Base-by-base conservation (phyloP, 2,797 vertebrate species). In the Gymnocypris eckloni region DNA sequence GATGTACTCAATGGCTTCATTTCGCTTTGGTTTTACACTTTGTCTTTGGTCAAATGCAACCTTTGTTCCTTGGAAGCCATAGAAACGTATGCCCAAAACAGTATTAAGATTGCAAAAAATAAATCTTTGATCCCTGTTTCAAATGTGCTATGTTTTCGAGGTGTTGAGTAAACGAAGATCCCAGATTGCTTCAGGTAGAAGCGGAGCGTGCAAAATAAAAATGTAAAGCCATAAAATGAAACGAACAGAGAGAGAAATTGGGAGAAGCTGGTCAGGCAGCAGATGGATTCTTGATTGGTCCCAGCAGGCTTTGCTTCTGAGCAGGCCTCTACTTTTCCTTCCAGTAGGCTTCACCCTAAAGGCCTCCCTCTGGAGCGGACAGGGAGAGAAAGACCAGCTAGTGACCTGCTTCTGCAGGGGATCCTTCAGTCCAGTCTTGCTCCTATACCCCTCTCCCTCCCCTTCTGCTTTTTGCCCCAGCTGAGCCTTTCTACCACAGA, bases 401-500 rank as follows among this genome's bases (percentile, higher is more conserved):
- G 93, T 95, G 94, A 93, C 94, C 94, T 91, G 91, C 84, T 92
- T 91, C 92, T 93, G 92, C 91, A 93, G 95, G 95, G 94, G 94
- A 94, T 95, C 94, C 94, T 94, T 93, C 92, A 92, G 93, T 89
- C 79, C 92, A 91, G 93, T 90, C 92, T 91, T 91, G 92, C 92
- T 93, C 91, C 93, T 94, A 93, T 94, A 95, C 93, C 92, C n/a
- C 87, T 90, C 88, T 91, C 92, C 90, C 91, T 94, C 91, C 88
- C 89, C 82, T 90, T 90, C 93, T 95, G 95, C 94, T 96, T 96
- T 96, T 96, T 95, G 93, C 94, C 96, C 94, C 95, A 96, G 95
- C 97, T 97, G 96, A 93, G 94, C 93, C 95, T 95, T 95, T 96
- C 94, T 96, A 93, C 94, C 95, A 88, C 93, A 95, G 96, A 96